These are phyloP conservation scores for Lymantria dispar DNA, from an alignment of 2,888 invertebrate species.

Conservation along the genomic window DNA sequence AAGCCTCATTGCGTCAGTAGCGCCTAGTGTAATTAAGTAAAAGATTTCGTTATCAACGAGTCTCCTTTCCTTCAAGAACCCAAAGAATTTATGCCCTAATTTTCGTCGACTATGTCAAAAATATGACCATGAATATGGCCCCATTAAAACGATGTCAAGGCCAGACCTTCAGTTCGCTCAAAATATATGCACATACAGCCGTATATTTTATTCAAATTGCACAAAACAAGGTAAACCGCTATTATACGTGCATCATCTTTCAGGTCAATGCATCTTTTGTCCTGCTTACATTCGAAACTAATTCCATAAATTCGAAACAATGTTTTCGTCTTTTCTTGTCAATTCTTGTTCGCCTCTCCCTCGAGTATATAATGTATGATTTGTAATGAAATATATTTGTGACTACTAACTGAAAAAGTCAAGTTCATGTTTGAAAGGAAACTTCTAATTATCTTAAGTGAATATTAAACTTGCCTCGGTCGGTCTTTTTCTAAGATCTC, in stretches of 20 bases:
- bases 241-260: constrained; percentile 43
- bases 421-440: too few relatives aligned
- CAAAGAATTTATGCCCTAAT: constrained; percentile 11
- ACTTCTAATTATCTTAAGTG: too few relatives aligned
- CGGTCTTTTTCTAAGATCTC: too few relatives aligned
- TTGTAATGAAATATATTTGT: too few relatives aligned
- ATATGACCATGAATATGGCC: constrained; percentile 41
- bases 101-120: constrained; percentile 15
- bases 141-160: constrained; percentile 62
- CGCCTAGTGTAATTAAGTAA: not conserved
- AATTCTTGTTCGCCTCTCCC: too few relatives aligned
- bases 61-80: not conserved
- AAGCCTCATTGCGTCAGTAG: not conserved
- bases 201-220: constrained; percentile 53
- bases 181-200: constrained; percentile 36
- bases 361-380: too few relatives aligned
- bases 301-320: too few relatives aligned
- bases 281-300: constrained; percentile 11
- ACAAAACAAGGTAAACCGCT: constrained; percentile 49
- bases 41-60: not conserved
- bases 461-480: too few relatives aligned
- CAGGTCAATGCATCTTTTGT: constrained; percentile 27
- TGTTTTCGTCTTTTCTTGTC: too few relatives aligned
- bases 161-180: constrained; percentile 55
- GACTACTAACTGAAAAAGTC: too few relatives aligned